Percentiles rank a stretch among this genome's conserved stretches.
Evolutionary conservation across 2,113 vertebrate species (phyloP).

Genomic region (Trogon melanurus): DNA sequence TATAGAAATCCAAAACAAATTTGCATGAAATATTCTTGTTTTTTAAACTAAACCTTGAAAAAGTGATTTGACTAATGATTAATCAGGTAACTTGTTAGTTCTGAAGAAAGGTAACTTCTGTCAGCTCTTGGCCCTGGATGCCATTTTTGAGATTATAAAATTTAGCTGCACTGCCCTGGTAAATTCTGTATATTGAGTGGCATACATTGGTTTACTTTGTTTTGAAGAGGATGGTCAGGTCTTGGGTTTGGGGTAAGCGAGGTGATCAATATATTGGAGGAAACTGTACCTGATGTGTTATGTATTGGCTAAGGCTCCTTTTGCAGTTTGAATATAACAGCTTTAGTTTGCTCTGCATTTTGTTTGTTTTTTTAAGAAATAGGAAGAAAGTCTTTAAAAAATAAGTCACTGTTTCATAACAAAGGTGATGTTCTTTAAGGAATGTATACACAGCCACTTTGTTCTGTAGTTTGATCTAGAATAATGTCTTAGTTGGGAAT

Average conservation of each 20-base stretch:
- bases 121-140: neutral
- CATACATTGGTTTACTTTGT: neutral
- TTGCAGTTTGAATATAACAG: neutral
- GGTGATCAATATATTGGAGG: neutral
- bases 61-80: neutral
- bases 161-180: neutral
- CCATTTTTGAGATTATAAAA: neutral
- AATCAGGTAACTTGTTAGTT: neutral
- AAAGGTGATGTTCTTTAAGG: neutral
- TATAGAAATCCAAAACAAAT: neutral
- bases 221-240: neutral
- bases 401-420: neutral
- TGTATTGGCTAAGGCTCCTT: neutral
- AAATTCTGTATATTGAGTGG: neutral
- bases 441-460: neutral
- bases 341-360: neutral
- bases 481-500: neutral
- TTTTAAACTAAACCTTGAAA: neutral
- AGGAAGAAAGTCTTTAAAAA: neutral
- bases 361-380: neutral
- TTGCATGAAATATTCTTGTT: neutral
- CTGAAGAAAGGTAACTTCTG: neutral
- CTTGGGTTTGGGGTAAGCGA: neutral
- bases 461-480: neutral
- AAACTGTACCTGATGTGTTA: neutral